phyloP scores from a whole-genome alignment of 1,140 invertebrate species.

The Lineus longissimus region DNA sequence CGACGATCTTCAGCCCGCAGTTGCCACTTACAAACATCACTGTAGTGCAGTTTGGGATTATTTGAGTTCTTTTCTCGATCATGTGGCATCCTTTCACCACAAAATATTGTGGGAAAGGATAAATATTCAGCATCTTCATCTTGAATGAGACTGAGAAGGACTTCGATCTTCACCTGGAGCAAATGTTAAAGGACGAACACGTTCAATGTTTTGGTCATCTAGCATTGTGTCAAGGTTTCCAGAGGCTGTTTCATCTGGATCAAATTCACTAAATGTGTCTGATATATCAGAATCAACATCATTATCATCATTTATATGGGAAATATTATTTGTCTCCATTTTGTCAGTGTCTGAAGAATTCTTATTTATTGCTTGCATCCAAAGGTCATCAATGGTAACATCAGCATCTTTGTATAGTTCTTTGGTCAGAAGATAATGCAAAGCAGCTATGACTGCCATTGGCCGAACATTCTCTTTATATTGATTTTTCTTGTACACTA shows the following conservation, averaged over 20 bases:
- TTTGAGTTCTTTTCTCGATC: slow-evolving; percentile 4
- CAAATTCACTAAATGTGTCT: slow-evolving; percentile 3
- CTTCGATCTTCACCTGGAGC: slow-evolving; percentile 20
- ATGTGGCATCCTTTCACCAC: slow-evolving; percentile 16
- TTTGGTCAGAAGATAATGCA: slow-evolving; percentile 8
- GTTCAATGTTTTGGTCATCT: slow-evolving; percentile 7
- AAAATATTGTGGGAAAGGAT: slow-evolving; percentile 26
- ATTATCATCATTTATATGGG: slow-evolving; percentile 1
- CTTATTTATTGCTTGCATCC: neutral
- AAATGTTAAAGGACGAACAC: slow-evolving; percentile 10
- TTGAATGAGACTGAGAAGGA: slow-evolving; percentile 20
- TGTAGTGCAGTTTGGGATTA: slow-evolving; percentile 16
- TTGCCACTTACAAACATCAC: slow-evolving; percentile 21
- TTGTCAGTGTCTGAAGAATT: no score
- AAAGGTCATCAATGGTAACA: slow-evolving; percentile 17
- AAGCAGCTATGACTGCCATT: slow-evolving; percentile 13
- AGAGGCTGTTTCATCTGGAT: neutral
- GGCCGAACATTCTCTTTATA: slow-evolving; percentile 18
- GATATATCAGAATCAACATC: neutral
- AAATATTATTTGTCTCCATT: neutral
- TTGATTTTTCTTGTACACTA: slow-evolving; percentile 16
- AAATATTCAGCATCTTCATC: slow-evolving; percentile 22
- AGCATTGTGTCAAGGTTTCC: slow-evolving; percentile 19
- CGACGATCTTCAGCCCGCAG: slow-evolving; percentile 20
- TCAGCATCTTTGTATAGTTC: slow-evolving; percentile 15